These are phyloP conservation scores for Diploscapter pachys DNA, from an alignment of 1,140 invertebrate genomes.

Conservation along the genomic window DNA sequence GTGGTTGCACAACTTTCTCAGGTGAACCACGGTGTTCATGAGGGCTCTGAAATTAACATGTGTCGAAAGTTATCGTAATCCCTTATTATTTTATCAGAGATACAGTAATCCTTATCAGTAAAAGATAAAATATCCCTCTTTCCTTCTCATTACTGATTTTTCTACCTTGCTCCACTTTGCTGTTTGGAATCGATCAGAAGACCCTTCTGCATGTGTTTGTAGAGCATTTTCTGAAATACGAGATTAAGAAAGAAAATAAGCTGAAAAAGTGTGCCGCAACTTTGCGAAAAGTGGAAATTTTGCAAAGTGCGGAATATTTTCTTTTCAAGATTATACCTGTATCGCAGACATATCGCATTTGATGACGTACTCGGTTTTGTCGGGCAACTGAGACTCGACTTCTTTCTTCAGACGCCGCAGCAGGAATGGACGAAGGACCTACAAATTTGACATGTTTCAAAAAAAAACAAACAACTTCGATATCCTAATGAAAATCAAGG, in stretches of 20 bases:
- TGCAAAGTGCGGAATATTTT: too few relatives aligned
- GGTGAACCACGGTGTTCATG: slow-evolving; percentile 99
- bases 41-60: slow-evolving; percentile 78
- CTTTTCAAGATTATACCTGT: not conserved
- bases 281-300: too few relatives aligned
- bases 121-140: too few relatives aligned
- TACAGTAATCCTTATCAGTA: too few relatives aligned
- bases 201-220: slow-evolving; percentile 83
- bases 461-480: too few relatives aligned
- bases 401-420: slow-evolving; percentile 93
- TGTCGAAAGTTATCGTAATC: not conserved
- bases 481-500: too few relatives aligned
- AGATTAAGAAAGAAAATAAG: too few relatives aligned
- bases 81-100: too few relatives aligned
- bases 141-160: too few relatives aligned
- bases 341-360: slow-evolving; percentile 98
- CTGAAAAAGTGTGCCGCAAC: too few relatives aligned
- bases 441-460: too few relatives aligned
- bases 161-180: slow-evolving; percentile 12
- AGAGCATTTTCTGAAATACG: slow-evolving; percentile 75
- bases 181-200: slow-evolving; percentile 51
- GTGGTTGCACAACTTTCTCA: slow-evolving; percentile 96
- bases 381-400: slow-evolving; percentile 94
- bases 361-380: slow-evolving; percentile 97
- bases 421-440: slow-evolving; percentile 80